Conservation (phyloP, 53 echinoderm and acorn worm species). For the Crossaster papposus region DNA sequence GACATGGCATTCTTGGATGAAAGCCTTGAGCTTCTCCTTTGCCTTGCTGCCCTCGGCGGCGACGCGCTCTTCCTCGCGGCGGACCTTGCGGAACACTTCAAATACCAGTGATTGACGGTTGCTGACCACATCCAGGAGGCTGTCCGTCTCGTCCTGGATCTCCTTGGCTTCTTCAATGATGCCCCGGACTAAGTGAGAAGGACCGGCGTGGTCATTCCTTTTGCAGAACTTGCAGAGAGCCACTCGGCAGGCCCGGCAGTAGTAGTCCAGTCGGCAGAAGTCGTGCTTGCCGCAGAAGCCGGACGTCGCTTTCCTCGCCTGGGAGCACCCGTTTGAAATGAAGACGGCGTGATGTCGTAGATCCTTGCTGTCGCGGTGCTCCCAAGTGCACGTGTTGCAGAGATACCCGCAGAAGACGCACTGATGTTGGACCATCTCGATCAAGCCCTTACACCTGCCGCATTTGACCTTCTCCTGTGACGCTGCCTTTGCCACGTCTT, state of each 20-base stretch:
- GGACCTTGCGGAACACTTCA: background rate
- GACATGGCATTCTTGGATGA: slow-evolving; percentile 28
- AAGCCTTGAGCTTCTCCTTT: slow-evolving; percentile 8
- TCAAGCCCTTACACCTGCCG: background rate
- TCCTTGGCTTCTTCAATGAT: background rate
- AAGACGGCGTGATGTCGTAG: slow-evolving; percentile 32
- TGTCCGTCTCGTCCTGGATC: background rate
- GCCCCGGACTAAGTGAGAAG: background rate
- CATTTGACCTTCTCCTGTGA: background rate
- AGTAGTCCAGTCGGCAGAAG: slow-evolving; percentile 26
- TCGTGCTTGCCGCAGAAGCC: slow-evolving; percentile 12
- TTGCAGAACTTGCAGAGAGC: slow-evolving; percentile 44
- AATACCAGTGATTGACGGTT: background rate
- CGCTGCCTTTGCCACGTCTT: background rate
- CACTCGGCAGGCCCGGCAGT: slow-evolving; percentile 8
- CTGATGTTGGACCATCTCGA: background rate
- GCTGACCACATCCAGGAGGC: background rate
- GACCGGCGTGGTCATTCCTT: background rate
- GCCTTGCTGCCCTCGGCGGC: background rate
- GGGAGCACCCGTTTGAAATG: background rate
- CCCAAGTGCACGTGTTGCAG: slow-evolving; percentile 27
- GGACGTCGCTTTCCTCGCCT: background rate
- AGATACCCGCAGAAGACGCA: slow-evolving; percentile 33
- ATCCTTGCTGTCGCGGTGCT: slow-evolving; percentile 27
- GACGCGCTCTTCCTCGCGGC: slow-evolving; percentile 12